phyloP scores from a whole-genome alignment of 2,797 vertebrate genomes.

The Pogonophryne albipinna region DNA sequence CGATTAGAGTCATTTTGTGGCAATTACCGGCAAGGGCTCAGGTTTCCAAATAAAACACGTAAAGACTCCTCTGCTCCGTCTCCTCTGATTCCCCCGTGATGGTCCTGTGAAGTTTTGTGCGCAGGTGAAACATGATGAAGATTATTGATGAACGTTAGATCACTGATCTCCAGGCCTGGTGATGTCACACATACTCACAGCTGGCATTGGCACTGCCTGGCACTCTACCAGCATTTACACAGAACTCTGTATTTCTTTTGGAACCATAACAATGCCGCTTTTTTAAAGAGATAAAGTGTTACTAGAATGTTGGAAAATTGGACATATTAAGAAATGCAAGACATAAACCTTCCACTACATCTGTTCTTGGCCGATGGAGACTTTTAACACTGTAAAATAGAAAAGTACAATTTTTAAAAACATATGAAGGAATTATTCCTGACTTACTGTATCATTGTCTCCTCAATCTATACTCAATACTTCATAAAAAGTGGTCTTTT shows the following conservation, averaged over 20 bases:
- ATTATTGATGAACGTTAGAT: constrained; percentile 35
- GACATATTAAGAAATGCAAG: not conserved
- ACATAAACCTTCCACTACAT: constrained; percentile 13
- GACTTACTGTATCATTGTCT: no score
- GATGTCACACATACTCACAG: constrained; percentile 51
- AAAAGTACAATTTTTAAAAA: not conserved
- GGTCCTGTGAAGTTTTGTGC: constrained; percentile 66
- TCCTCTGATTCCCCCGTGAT: constrained; percentile 62
- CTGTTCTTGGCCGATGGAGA: constrained; percentile 15
- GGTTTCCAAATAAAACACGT: constrained; percentile 83
- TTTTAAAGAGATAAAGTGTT: constrained; percentile 11
- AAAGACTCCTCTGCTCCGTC: constrained; percentile 71
- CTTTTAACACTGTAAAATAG: constrained; percentile 1
- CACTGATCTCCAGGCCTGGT: constrained; percentile 38
- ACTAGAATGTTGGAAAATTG: constrained; percentile 34
- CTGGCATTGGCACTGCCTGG: not conserved
- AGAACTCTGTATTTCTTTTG: constrained; percentile 15
- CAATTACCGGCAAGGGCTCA: constrained; percentile 77
- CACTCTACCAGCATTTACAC: constrained; percentile 3
- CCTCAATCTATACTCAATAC: no score
- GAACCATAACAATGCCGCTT: constrained; percentile 22
- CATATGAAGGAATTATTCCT: not conserved
- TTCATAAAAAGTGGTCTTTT: not conserved
- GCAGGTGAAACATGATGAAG: constrained; percentile 68
- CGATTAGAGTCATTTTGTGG: constrained; percentile 81